Evolutionary conservation across 2,797 vertebrate species (phyloP).

Genomic region (Coracias cyanogaster): DNA sequence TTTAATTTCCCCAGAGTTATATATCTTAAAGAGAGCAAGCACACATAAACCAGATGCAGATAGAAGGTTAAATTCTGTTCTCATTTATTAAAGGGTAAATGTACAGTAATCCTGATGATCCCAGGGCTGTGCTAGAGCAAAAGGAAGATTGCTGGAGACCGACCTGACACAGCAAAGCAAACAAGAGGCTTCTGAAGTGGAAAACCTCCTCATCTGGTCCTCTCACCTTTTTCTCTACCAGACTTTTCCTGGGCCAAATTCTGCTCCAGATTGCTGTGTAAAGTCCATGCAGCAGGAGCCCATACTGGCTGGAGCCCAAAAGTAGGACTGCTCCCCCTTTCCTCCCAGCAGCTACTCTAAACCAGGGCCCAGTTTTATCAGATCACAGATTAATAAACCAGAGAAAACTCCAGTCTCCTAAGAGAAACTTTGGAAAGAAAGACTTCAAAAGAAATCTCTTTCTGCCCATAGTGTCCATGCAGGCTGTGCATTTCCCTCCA

Average conservation of each 20-base stretch:
- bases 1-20: constrained; percentile 3
- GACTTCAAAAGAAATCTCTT: background rate
- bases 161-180: background rate
- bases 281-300: background rate
- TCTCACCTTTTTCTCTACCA: background rate
- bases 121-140: background rate
- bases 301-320: background rate
- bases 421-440: rapidly evolving
- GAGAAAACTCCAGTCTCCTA: background rate
- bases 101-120: background rate
- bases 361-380: background rate
- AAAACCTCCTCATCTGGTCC: background rate
- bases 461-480: rapidly evolving
- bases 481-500: background rate
- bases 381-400: background rate
- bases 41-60: background rate
- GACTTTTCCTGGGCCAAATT: background rate
- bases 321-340: background rate
- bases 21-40: background rate
- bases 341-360: background rate
- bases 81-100: background rate
- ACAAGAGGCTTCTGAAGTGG: background rate
- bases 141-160: background rate
- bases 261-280: background rate
- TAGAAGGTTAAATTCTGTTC: background rate